Percentiles rank a stretch among this genome's conserved stretches.
phyloP scores from a whole-genome alignment of 2,113 vertebrate species.

The Myotis lucifugus region DNA sequence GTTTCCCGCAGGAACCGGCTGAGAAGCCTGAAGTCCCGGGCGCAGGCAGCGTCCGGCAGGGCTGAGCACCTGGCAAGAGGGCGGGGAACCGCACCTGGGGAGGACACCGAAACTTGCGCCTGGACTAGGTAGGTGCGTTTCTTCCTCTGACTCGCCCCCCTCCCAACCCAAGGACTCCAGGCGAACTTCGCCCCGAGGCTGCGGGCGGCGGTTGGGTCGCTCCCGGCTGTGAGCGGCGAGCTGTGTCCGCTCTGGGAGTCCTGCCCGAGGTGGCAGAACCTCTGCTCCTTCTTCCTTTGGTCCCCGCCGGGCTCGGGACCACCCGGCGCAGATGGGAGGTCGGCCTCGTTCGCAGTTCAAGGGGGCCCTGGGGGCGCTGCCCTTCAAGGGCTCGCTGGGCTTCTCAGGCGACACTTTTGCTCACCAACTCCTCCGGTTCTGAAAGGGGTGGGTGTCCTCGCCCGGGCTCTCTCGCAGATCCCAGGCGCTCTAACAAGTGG shows the following conservation, averaged over 20 bases:
- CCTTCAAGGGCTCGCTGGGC: conserved; percentile 15
- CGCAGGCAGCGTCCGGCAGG: conserved; percentile 21
- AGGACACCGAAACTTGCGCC: conserved; percentile 72
- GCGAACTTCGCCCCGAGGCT: conserved; percentile 66
- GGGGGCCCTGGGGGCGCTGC: conserved; percentile 38
- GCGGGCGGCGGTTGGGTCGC: background rate
- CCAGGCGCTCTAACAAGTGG: conserved; percentile 73
- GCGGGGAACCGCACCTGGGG: conserved; percentile 66
- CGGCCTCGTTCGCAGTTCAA: conserved; percentile 43
- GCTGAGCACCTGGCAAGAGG: conserved; percentile 72
- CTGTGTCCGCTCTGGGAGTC: background rate
- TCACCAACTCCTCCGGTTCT: conserved; percentile 58
- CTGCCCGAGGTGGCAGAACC: background rate
- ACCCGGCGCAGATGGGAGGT: background rate
- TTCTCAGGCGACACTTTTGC: conserved; percentile 63
- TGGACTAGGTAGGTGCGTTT: conserved; percentile 75
- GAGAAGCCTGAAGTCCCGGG: conserved; percentile 54
- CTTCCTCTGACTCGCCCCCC: background rate
- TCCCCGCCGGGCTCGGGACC: background rate
- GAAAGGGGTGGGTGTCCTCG: background rate
- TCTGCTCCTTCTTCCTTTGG: background rate
- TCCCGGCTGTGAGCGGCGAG: background rate
- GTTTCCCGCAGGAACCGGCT: conserved; percentile 57
- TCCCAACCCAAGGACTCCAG: conserved; percentile 50
- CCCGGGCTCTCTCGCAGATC: conserved; percentile 16